Evolutionary conservation across 2,797 vertebrate genomes (phyloP).

Genomic region (Prionace glauca): DNA sequence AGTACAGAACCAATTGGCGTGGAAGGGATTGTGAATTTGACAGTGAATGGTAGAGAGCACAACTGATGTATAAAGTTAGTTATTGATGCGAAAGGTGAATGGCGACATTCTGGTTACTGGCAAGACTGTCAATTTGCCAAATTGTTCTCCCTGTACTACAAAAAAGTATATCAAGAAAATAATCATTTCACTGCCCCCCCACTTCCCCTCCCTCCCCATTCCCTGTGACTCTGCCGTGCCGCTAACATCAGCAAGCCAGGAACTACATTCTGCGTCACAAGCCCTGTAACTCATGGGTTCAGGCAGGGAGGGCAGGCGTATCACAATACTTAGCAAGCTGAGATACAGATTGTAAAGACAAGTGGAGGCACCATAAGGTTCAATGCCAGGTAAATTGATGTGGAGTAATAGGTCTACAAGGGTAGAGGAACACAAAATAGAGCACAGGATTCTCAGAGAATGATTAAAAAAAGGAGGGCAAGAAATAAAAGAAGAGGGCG

Average conservation of each 20-base stretch:
- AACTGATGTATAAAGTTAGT: neutral
- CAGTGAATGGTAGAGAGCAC: neutral
- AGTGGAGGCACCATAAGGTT: neutral
- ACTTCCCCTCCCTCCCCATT: too few relatives aligned
- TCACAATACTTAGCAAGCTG: neutral
- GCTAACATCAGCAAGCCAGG: neutral
- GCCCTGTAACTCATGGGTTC: neutral
- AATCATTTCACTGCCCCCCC: neutral
- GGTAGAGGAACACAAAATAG: neutral
- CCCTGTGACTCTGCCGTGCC: neutral
- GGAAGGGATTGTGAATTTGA: neutral
- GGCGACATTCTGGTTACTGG: neutral
- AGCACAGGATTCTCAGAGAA: neutral
- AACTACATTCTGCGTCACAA: neutral
- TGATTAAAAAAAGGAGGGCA: too few relatives aligned
- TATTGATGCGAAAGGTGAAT: neutral
- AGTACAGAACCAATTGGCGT: neutral
- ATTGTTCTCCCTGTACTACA: neutral
- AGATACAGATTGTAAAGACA: neutral
- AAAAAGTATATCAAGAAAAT: neutral
- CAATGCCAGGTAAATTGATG: neutral
- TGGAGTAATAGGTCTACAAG: neutral
- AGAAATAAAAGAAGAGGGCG: too few relatives aligned
- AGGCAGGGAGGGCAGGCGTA: neutral
- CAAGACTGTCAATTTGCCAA: neutral